These are phyloP conservation scores for Siniperca scherzeri DNA, from an alignment of 2,797 vertebrate genomes.

Conservation along the genomic window DNA sequence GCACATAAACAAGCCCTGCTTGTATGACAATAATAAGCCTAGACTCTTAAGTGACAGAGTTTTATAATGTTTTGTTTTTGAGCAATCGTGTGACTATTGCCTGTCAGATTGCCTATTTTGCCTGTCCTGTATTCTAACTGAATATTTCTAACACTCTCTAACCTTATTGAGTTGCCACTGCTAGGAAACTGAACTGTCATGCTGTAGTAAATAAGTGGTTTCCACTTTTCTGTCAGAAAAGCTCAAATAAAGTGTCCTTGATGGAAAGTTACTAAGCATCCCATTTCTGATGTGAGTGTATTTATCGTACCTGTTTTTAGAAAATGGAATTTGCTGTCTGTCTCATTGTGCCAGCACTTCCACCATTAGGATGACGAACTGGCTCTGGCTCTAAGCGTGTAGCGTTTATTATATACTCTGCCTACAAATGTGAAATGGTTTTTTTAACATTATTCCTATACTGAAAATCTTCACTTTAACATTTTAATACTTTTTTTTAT, in stretches of 20 bases:
- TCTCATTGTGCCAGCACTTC: not conserved
- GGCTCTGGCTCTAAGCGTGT: no score
- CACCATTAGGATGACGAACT: not conserved
- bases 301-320: not conserved
- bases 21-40: not conserved
- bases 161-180: not conserved
- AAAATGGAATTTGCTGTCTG: not conserved
- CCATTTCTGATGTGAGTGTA: not conserved
- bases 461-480: not conserved
- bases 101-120: not conserved
- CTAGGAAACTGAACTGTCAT: constrained; percentile 10
- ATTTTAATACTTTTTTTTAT: not conserved
- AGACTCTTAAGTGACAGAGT: not conserved
- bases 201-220: constrained; percentile 4
- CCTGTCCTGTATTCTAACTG: not conserved
- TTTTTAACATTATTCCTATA: no score
- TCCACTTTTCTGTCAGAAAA: constrained; percentile 25
- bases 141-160: constrained; percentile 14
- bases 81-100: not conserved
- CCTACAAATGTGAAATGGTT: not conserved
- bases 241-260: constrained; percentile 49
- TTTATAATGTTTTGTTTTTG: constrained; percentile 6
- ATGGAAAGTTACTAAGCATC: not conserved
- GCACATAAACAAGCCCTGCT: not conserved
- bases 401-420: not conserved